Evolutionary conservation across 2,888 invertebrate genomes (phyloP).

Genomic region (Penaeus monodon): DNA sequence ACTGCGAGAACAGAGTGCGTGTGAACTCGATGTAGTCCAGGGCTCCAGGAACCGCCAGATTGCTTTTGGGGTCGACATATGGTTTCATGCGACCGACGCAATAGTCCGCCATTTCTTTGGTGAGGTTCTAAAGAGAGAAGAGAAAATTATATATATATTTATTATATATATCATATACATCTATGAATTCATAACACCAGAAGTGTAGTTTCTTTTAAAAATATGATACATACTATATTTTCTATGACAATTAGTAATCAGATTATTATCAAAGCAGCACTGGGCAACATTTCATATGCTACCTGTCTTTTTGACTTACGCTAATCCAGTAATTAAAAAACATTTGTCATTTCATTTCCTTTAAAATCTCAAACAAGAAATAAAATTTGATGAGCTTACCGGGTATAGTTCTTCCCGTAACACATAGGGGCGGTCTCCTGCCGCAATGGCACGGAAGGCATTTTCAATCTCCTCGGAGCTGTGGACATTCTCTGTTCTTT

Average conservation of each 20-base stretch:
- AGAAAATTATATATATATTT: not conserved
- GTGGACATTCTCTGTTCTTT: slow-evolving; percentile 99
- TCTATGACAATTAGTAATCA: no score
- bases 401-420: slow-evolving; percentile 98
- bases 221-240: no score
- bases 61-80: slow-evolving; percentile 91
- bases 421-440: slow-evolving; percentile 96
- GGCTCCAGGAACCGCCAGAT: slow-evolving; percentile 92
- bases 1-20: slow-evolving; percentile 74
- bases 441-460: slow-evolving; percentile 98
- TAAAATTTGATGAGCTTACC: slow-evolving; percentile 76
- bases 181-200: not conserved
- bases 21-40: slow-evolving; percentile 98
- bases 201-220: no score
- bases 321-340: no score
- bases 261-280: no score
- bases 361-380: not conserved
- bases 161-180: no score
- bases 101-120: slow-evolving; percentile 99
- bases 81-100: slow-evolving; percentile 99
- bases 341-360: no score
- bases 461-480: slow-evolving; percentile 99
- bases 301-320: no score
- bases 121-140: slow-evolving; percentile 85
- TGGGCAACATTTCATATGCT: no score